These are phyloP conservation scores for Pachypsylla venusta DNA, from an alignment of 1,140 invertebrate species.

Conservation along the genomic window DNA sequence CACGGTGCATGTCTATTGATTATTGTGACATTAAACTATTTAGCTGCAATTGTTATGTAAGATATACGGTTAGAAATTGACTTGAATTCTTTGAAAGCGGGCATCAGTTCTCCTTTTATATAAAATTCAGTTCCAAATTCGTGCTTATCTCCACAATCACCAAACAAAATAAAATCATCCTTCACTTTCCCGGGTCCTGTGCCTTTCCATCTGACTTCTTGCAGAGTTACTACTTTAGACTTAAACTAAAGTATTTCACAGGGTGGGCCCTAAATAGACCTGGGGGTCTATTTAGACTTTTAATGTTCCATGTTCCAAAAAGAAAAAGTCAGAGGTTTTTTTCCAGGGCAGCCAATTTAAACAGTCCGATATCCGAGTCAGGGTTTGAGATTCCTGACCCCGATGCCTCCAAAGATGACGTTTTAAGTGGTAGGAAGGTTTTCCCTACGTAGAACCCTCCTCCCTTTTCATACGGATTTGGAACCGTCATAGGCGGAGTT, in stretches of 20 bases:
- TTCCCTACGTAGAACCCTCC: slow-evolving; percentile 15
- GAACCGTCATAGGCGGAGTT: too few species aligned
- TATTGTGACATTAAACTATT: slow-evolving; percentile 14
- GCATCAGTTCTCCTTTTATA: slow-evolving; percentile 1
- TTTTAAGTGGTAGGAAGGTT: slow-evolving; percentile 17
- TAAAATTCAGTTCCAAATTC: slow-evolving; percentile 7
- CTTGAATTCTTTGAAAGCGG: slow-evolving; percentile 5
- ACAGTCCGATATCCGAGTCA: slow-evolving; percentile 7
- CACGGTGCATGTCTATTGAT: slow-evolving; percentile 16
- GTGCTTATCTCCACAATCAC: background rate
- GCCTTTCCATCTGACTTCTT: slow-evolving; percentile 14
- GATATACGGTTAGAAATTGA: slow-evolving; percentile 13
- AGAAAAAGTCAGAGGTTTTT: background rate
- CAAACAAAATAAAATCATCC: slow-evolving; percentile 1
- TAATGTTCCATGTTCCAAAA: slow-evolving; percentile 18
- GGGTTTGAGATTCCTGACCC: slow-evolving; percentile 14
- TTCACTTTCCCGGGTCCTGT: background rate
- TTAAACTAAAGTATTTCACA: slow-evolving; percentile 13
- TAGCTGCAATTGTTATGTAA: slow-evolving; percentile 10
- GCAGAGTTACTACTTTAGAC: slow-evolving; percentile 4
- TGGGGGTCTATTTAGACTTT: slow-evolving; percentile 13
- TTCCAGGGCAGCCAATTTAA: background rate
- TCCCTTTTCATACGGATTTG: background rate
- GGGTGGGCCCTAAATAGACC: slow-evolving; percentile 2
- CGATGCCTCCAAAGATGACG: too few species aligned